phyloP scores from a whole-genome alignment of 2,888 invertebrate genomes.

The Prenolepis imparis region DNA sequence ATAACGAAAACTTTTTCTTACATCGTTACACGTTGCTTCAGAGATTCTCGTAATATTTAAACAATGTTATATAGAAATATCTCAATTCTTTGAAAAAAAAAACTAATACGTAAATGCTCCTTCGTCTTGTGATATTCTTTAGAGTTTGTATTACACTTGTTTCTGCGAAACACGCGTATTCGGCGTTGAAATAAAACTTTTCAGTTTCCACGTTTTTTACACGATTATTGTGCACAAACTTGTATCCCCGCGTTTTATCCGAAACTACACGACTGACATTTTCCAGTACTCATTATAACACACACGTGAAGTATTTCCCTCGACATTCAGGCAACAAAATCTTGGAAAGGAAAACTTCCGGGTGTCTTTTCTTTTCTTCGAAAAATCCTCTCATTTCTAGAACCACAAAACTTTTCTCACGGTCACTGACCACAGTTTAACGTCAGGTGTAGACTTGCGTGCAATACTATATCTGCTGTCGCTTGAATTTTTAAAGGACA shows the following conservation, averaged over 20 bases:
- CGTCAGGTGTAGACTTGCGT: neutral
- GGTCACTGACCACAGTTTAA: slow-evolving; percentile 4
- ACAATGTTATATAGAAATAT: neutral
- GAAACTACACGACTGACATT: slow-evolving; percentile 4
- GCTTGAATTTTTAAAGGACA: slow-evolving; percentile 35
- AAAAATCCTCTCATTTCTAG: neutral
- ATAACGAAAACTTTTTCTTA: neutral
- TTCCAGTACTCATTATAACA: neutral
- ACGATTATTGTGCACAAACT: neutral
- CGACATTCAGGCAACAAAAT: neutral
- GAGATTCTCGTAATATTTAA: neutral
- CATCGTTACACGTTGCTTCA: neutral
- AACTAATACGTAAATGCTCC: neutral
- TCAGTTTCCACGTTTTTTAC: neutral
- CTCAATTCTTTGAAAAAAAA: neutral
- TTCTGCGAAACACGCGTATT: neutral
- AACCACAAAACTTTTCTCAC: neutral
- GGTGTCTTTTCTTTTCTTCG: neutral
- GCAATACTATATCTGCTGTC: neutral
- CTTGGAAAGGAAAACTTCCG: neutral
- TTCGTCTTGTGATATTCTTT: neutral
- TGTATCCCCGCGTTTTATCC: neutral
- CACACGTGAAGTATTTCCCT: neutral
- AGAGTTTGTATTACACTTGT: neutral
- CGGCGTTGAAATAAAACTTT: slow-evolving; percentile 2